Evolutionary conservation across 2,113 vertebrate species (phyloP).

Genomic region (Sardina pilchardus): DNA sequence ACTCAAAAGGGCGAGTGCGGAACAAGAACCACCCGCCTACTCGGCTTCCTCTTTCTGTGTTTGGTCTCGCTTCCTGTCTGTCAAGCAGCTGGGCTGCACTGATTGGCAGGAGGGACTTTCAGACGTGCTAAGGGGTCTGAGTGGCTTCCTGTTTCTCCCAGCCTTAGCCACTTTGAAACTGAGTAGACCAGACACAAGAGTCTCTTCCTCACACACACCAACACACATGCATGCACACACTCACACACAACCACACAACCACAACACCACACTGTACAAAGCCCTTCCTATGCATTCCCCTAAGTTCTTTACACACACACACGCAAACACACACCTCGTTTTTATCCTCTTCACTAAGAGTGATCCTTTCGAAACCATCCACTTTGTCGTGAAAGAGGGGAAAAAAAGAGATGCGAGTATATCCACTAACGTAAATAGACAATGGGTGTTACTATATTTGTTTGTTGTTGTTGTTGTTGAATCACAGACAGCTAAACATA

Average conservation of each 20-base stretch:
- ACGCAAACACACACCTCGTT: background rate
- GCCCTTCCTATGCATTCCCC: no score
- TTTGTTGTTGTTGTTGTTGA: background rate
- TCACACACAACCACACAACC: background rate
- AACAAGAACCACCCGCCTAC: background rate
- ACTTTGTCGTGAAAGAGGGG: background rate
- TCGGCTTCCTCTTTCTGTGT: background rate
- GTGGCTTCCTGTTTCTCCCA: background rate
- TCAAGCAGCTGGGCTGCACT: background rate
- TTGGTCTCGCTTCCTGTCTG: conserved; percentile 9
- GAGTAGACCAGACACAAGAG: background rate
- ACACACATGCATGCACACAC: background rate
- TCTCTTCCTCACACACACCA: background rate
- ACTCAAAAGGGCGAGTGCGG: background rate
- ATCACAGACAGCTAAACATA: background rate
- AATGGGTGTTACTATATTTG: background rate
- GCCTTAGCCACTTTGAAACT: background rate
- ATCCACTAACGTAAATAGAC: background rate
- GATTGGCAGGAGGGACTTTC: conserved; percentile 2
- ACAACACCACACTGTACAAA: no score
- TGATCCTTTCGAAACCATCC: background rate
- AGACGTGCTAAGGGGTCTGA: background rate
- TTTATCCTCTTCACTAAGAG: background rate
- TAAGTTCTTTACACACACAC: no score
- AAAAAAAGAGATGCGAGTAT: background rate